Evolutionary conservation across 2,113 vertebrate species (phyloP).

Genomic region (Albula goreensis): DNA sequence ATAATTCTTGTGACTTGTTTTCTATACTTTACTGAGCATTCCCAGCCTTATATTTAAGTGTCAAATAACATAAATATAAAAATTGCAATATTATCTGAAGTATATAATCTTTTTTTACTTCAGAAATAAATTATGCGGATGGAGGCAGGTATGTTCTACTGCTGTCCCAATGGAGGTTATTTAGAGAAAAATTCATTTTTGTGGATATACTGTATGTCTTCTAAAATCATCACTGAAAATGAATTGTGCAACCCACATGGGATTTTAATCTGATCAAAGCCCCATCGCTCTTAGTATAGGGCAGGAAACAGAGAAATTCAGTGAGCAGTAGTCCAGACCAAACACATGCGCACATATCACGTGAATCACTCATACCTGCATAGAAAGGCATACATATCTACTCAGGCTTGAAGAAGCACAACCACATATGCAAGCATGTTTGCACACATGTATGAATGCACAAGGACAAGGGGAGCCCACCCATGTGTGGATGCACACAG

Average conservation of each 20-base stretch:
- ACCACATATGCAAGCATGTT: background rate
- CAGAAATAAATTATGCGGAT: background rate
- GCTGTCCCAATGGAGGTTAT: background rate
- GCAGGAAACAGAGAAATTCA: background rate
- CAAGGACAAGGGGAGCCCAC: too few species aligned
- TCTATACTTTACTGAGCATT: slow-evolving; percentile 24
- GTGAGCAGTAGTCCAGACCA: background rate
- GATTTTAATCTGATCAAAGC: background rate
- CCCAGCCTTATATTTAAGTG: slow-evolving; percentile 3
- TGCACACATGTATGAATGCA: background rate
- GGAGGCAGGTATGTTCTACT: background rate
- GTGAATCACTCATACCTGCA: background rate
- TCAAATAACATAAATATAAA: background rate
- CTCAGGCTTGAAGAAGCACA: background rate
- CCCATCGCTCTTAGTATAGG: background rate
- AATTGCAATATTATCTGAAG: background rate
- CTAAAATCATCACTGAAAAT: background rate
- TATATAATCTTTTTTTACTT: slow-evolving; percentile 11
- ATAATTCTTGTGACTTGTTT: slow-evolving; percentile 61
- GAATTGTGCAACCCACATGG: background rate
- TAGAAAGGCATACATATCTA: background rate
- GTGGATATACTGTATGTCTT: background rate
- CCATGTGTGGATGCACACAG: too few species aligned
- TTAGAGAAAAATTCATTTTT: background rate
- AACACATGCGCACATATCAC: background rate